These are phyloP conservation scores for Palaemon carinicauda DNA, from an alignment of 1,140 invertebrate species.

Conservation along the genomic window DNA sequence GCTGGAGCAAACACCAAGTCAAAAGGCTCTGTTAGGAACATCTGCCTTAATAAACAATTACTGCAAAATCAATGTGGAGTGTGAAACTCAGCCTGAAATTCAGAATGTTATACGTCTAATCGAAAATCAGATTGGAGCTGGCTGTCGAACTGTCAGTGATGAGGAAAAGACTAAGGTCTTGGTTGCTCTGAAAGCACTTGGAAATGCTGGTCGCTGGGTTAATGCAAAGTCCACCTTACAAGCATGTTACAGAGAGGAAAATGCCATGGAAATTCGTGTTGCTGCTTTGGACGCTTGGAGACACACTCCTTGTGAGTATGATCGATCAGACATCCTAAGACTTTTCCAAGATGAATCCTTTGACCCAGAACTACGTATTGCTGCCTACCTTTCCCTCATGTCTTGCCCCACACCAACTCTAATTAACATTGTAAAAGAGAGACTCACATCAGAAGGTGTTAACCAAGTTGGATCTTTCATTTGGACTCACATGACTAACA, in stretches of 20 bases:
- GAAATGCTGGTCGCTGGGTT: conserved; percentile 78
- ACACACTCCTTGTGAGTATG: conserved; percentile 71
- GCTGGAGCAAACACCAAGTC: conserved; percentile 68
- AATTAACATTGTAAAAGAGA: conserved; percentile 74
- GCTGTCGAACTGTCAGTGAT: conserved; percentile 69
- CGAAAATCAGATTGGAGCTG: conserved; percentile 68
- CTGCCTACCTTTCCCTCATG: conserved; percentile 82
- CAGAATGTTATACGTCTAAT: conserved; percentile 75
- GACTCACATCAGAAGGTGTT: conserved; percentile 74
- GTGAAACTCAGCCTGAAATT: conserved; percentile 64
- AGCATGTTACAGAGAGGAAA: conserved; percentile 73
- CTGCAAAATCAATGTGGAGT: conserved; percentile 64
- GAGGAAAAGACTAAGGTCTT: conserved; percentile 77
- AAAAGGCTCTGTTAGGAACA: conserved; percentile 65
- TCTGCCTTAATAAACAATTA: conserved; percentile 66
- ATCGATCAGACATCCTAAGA: conserved; percentile 71
- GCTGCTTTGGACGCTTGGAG: conserved; percentile 82
- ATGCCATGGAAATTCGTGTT: conserved; percentile 76
- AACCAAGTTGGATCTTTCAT: conserved; percentile 86
- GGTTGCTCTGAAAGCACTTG: conserved; percentile 81
- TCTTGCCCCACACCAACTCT: conserved; percentile 76
- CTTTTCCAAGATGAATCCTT: conserved; percentile 76
- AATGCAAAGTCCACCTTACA: conserved; percentile 70
- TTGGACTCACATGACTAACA: conserved; percentile 78
- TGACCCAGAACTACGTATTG: conserved; percentile 88